Conservation (phyloP, 2,797 vertebrate species). For the Acrocephalus scirpaceus region DNA sequence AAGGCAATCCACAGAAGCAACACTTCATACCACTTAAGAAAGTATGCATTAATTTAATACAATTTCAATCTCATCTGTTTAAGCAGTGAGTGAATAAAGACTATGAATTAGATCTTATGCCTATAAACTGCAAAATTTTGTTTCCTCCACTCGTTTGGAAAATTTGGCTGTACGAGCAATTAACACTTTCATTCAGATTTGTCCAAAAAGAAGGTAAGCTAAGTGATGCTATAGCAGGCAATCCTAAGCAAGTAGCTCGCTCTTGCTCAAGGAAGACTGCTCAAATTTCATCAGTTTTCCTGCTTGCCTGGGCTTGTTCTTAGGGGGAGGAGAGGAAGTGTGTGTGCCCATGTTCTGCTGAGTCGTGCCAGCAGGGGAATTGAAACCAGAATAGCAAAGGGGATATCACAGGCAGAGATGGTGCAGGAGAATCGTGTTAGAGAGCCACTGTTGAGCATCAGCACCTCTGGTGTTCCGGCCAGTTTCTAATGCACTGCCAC, state of each 20-base stretch:
- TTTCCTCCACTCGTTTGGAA: not conserved
- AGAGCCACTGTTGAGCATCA: not conserved
- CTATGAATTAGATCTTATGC: not conserved
- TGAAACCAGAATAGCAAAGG: not conserved
- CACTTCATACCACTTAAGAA: not conserved
- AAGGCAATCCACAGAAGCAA: not conserved
- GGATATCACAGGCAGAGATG: accelerated
- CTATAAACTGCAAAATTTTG: not conserved
- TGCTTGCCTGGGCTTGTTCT: not conserved
- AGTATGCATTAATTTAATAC: not conserved
- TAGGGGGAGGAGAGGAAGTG: not conserved
- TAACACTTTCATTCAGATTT: not conserved
- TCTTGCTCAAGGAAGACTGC: not conserved
- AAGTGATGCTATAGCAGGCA: not conserved
- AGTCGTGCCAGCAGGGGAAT: not conserved
- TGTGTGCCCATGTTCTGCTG: accelerated
- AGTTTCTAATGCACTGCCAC: not conserved
- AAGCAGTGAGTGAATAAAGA: not conserved
- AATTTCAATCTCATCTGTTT: not conserved
- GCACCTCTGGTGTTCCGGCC: not conserved
- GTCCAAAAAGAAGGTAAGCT: not conserved
- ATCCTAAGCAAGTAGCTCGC: not conserved
- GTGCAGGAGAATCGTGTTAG: not conserved
- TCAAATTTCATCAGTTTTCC: not conserved
- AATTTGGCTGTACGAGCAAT: not conserved